Evolutionary conservation across 2,113 vertebrate genomes (phyloP), one percentile per base, ranked within the genome.

Genomic region (Terrapene triunguis): DNA sequence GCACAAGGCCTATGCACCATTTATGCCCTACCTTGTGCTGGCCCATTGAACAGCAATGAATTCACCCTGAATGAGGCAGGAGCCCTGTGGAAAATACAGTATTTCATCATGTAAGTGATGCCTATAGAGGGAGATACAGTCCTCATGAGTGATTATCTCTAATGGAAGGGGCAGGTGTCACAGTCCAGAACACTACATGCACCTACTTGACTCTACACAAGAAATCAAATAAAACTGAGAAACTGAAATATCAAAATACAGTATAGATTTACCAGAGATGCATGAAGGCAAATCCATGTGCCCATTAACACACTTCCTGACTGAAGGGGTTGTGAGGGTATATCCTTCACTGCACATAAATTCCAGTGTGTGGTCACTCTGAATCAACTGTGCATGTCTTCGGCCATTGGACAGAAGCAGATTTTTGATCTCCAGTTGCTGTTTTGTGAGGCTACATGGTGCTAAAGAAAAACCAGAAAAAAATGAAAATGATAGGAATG

Each of bases 261-360:
- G 9, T 57, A 12, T 4, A 47, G 47, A 91, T 80, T 95, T 95
- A 93, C 89, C 92, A 74, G 72, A 1, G 6, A 80, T 35, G 25
- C 92, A 95, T 9, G 79, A 83, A 55, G 94, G 94, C 48, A 95
- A 69, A 35, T 85, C 4, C 25, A 95, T 62, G 10, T 54, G 59
- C 47, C 94, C 94, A 74, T 93, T 47, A 53, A 47, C 29, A 87
- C 94, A 95, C 38, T n/a, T 65, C 54, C 53, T n/a, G 57, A 76
- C 7, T n/a, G 86, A 78, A 80, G 65, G 76, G 24, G 3, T 14
- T 53, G 81, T 14, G 51, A 74, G 53, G 35, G 35, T 12, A 62
- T 92, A 95, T 76, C 89, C 83, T 89, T 84, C 50, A 8, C 25
- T 8, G 53, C 92, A 95, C n/a, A 14, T n/a, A 62, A 91, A 93